Conservation (phyloP, 35 echinoderm and acorn worm genomes). For the Chiridota heheva region DNA sequence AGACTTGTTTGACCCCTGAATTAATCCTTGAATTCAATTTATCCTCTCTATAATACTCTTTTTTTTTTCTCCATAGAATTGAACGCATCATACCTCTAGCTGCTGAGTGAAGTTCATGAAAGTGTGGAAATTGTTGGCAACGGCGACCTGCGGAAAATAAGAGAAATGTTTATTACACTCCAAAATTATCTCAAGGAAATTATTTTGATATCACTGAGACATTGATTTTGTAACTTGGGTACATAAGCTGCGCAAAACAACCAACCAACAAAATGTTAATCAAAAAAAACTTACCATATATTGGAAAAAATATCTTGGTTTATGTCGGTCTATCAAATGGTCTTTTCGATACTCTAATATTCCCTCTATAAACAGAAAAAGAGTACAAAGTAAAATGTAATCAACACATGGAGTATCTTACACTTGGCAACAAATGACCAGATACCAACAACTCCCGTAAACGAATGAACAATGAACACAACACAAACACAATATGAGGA, state of each 20-base stretch:
- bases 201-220: neutral
- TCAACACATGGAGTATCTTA: no score
- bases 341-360: slow-evolving; percentile 60
- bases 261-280: neutral
- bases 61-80: no score
- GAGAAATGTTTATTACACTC: neutral
- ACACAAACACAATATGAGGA: no score
- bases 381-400: no score
- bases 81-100: slow-evolving; percentile 91
- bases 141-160: slow-evolving; percentile 68
- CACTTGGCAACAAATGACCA: no score
- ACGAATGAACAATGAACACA: no score
- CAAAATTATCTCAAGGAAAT: neutral
- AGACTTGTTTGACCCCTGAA: no score
- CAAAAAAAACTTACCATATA: slow-evolving; percentile 82
- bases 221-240: neutral
- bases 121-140: slow-evolving; percentile 85
- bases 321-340: slow-evolving; percentile 62
- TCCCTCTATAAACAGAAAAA: slow-evolving; percentile 32
- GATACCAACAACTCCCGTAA: no score
- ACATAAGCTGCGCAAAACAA: neutral
- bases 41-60: no score
- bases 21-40: no score
- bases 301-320: slow-evolving; percentile 79
- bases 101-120: slow-evolving; percentile 92